Base-by-base conservation (phyloP, 2,113 vertebrate genomes). In the Scartelaos histophorus region DNA sequence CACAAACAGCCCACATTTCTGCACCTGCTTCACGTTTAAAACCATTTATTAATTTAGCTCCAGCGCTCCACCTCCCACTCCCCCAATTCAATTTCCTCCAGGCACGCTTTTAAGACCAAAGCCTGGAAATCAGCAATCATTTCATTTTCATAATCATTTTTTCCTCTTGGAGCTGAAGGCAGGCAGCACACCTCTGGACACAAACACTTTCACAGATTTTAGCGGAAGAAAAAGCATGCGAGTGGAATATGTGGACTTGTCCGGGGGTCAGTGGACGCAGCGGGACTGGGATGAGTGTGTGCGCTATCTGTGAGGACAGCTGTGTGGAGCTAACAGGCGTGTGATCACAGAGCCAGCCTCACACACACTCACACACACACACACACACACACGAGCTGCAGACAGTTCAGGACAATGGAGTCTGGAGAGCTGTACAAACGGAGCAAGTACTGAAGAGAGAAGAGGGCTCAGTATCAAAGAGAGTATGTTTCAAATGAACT, bases 281-380 rank as follows among this genome's bases (percentile, higher is more conserved):
- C 73, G 67, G 51, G 84, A 79, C 73, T 78, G 82, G 73, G 88
- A 77, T 82, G 85, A 88, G 84, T 84, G 77, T 82, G 72, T 78
- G 71, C 73, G 72, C 82, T 89, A 90, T 89, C 90, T 87, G 79
- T 71, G 74, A 78, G 74, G 90, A 85, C 88, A 91, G 87, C 90
- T 85, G 87, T 85, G 84, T 89, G 84, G 84, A 89, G 88, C 88
- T 85, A 88, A 91, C 87, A 89, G 82, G 84, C 87, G 82, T 91
- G 86, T 82, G 76, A 82, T 79, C 29, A 29, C 29, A 29, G 29
- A 29, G 29, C 29, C 29, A 4, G 29, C 29, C 29, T 29, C 29
- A 29, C 29, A 2, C 29, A 4, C 29, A 29, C 29, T 2, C 29
- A 2, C 29, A 4, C 29, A 29, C 29, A 29, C 29, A 2, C 29